A percentile compares a stretch with the other conserved stretches of the same genome.
Conservation (phyloP, 2,113 vertebrate species). For the Desmodus rotundus region DNA sequence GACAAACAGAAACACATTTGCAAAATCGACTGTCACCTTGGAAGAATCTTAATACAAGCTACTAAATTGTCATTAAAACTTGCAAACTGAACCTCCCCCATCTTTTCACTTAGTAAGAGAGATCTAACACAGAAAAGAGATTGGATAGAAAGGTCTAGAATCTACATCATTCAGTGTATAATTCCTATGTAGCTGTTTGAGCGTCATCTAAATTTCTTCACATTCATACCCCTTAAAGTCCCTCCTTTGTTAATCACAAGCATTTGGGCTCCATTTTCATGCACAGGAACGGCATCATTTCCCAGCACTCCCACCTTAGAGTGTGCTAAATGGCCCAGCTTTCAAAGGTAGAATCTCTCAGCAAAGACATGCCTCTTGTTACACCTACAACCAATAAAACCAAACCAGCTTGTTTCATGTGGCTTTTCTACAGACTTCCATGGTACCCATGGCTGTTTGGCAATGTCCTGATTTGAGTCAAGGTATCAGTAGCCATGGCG, state of each 20-base stretch:
- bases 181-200: not conserved
- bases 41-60: constrained; percentile 19
- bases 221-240: constrained; percentile 7
- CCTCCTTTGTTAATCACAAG: constrained; percentile 10
- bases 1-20: constrained; percentile 46
- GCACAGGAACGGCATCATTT: constrained; percentile 27
- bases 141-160: constrained; percentile 21
- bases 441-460: not conserved
- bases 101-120: not conserved
- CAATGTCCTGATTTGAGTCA: constrained; percentile 20
- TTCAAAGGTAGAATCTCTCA: not conserved
- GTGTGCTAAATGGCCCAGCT: not conserved
- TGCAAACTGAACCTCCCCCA: not conserved
- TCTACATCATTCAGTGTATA: not conserved
- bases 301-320: not conserved
- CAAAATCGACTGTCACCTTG: not conserved
- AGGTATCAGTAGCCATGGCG: not conserved
- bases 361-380: not conserved
- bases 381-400: not conserved
- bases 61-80: not conserved
- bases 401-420: not conserved
- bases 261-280: constrained; percentile 17
- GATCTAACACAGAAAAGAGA: not conserved
- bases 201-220: constrained; percentile 4
- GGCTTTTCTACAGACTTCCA: not conserved